Conservation (phyloP, 2,888 invertebrate genomes). For the Epirrhoe alternata region DNA sequence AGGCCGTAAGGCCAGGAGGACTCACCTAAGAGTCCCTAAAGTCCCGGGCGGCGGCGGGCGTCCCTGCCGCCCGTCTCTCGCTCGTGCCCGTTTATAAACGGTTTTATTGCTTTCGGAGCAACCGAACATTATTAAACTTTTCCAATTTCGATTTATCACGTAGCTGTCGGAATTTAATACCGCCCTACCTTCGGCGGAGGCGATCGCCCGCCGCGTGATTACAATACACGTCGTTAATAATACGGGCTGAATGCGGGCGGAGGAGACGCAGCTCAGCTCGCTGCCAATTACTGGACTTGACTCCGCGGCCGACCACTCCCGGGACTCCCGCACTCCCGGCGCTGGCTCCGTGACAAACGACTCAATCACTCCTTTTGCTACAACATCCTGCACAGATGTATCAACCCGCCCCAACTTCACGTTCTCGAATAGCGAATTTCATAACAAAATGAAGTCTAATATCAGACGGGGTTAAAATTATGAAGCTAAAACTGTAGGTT, state of each 20-base stretch:
- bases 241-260: slow-evolving; percentile 69
- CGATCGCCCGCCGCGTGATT: slow-evolving; percentile 85
- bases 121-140: slow-evolving; percentile 86
- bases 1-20: slow-evolving; percentile 70
- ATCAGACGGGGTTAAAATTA: slow-evolving; percentile 82
- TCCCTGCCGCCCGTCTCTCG: slow-evolving; percentile 82
- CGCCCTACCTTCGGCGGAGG: slow-evolving; percentile 85
- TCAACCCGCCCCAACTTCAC: slow-evolving; percentile 37
- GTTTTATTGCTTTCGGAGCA: slow-evolving; percentile 86
- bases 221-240: slow-evolving; percentile 85
- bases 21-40: slow-evolving; percentile 83
- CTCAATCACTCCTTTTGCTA: slow-evolving; percentile 39
- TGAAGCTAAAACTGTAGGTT: slow-evolving; percentile 85
- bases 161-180: slow-evolving; percentile 86
- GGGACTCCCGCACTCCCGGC: slow-evolving; percentile 38
- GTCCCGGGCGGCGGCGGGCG: slow-evolving; percentile 77
- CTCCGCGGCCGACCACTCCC: slow-evolving; percentile 20
- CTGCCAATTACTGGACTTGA: slow-evolving; percentile 57
- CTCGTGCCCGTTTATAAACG: slow-evolving; percentile 85
- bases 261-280: slow-evolving; percentile 52
- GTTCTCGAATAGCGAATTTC: slow-evolving; percentile 63
- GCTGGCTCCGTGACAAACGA: slow-evolving; percentile 44
- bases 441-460: slow-evolving; percentile 82
- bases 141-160: slow-evolving; percentile 86
- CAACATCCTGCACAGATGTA: slow-evolving; percentile 36